A percentile compares a stretch with the other conserved stretches of the same genome.
These are phyloP conservation scores for Hemicrepidius hirtus DNA, from an alignment of 2,888 invertebrate genomes.

Conservation along the genomic window DNA sequence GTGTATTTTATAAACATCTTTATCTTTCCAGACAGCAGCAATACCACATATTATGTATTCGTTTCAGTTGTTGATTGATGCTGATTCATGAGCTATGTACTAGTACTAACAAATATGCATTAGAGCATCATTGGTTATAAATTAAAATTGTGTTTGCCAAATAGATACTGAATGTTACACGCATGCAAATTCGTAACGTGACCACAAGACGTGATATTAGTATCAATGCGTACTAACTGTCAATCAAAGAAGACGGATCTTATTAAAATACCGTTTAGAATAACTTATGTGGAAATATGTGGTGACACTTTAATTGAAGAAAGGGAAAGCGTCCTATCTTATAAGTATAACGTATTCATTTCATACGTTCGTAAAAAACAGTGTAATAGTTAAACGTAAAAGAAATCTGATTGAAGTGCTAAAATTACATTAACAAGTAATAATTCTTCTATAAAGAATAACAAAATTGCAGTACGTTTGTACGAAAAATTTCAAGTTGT, in stretches of 20 bases:
- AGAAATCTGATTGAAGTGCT: no score
- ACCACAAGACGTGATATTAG: conserved; percentile 11
- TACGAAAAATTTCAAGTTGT: no score
- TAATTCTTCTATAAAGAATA: no score
- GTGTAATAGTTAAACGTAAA: no score
- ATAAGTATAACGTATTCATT: no score
- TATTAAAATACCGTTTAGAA: conserved; percentile 6
- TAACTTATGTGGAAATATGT: conserved; percentile 1
- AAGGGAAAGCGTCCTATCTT: no score
- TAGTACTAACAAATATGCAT: conserved; percentile 13
- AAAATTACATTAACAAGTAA: no score
- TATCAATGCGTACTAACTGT: conserved; percentile 16
- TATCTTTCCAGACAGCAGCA: no score
- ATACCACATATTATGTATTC: neutral
- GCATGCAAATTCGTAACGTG: conserved; percentile 17
- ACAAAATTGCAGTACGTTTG: no score
- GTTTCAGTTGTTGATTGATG: conserved; percentile 2
- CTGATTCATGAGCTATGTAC: neutral
- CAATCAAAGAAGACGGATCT: conserved; percentile 11
- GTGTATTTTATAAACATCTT: no score
- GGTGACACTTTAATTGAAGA: neutral
- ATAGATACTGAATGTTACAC: conserved; percentile 5
- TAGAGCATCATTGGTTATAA: neutral
- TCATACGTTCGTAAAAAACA: no score
- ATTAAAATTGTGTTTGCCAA: conserved; percentile 3